Evolutionary conservation across 2,797 vertebrate species (phyloP).

Genomic region (Psittacula derbiana): DNA sequence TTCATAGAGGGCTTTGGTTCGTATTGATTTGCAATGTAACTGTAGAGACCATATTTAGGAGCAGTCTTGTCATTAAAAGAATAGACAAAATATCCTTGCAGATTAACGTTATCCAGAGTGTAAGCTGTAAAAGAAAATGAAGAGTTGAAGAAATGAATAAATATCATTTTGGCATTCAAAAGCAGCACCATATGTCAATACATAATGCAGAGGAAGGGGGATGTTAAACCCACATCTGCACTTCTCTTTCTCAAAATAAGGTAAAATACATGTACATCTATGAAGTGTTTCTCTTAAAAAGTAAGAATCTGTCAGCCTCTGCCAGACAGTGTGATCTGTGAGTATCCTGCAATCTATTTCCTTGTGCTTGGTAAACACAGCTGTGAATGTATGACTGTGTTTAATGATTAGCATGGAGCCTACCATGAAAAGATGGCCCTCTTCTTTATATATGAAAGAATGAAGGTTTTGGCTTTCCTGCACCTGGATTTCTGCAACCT

Average conservation of each 20-base stretch:
- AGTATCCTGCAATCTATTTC: background rate
- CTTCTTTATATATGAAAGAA: background rate
- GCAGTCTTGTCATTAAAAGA: conserved; percentile 89
- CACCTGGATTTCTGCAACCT: background rate
- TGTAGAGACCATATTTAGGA: conserved; percentile 89
- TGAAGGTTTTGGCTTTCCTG: background rate
- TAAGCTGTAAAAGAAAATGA: conserved; percentile 78
- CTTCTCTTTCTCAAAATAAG: background rate
- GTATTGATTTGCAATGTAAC: conserved; percentile 82
- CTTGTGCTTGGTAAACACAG: conserved; percentile 12
- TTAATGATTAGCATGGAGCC: background rate
- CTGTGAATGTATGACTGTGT: background rate
- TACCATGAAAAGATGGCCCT: background rate
- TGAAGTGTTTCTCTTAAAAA: background rate
- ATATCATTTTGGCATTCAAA: background rate
- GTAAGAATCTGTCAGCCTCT: background rate
- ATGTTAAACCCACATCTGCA: background rate
- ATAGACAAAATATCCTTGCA: conserved; percentile 94
- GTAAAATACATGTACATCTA: background rate
- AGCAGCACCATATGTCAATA: background rate
- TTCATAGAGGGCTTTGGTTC: conserved; percentile 87
- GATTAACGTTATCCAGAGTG: conserved; percentile 87
- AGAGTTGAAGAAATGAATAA: background rate
- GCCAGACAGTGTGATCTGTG: background rate
- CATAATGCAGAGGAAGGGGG: background rate